A percentile compares a stretch with the other conserved stretches of the same genome.
phyloP scores from a whole-genome alignment of 2,113 vertebrate species.

The Oxygymnocypris stewartii region DNA sequence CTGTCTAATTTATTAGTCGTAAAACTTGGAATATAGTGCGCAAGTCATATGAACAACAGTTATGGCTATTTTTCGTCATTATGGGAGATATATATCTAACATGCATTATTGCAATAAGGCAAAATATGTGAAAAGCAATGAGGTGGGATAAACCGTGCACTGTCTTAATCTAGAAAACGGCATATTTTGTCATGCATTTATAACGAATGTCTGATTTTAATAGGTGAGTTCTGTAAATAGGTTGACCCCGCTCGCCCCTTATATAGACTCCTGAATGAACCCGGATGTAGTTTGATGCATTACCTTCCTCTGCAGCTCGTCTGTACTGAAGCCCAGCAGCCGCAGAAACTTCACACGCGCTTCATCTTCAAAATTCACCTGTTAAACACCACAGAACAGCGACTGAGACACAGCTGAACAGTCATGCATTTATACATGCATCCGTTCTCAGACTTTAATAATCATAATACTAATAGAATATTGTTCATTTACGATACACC shows the following conservation, averaged over 20 bases:
- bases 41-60: too few species aligned
- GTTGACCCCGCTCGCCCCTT: neutral
- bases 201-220: neutral
- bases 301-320: constrained; percentile 89
- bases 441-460: too few species aligned
- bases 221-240: rapidly evolving
- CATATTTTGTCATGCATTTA: neutral
- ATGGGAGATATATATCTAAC: neutral
- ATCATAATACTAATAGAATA: too few species aligned
- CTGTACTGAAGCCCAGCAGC: constrained; percentile 88
- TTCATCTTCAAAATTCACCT: constrained; percentile 91
- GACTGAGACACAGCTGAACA: neutral
- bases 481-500: too few species aligned
- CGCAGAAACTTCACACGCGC: constrained; percentile 84
- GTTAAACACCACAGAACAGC: constrained; percentile 2
- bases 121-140: neutral
- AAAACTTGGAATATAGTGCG: too few species aligned
- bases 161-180: neutral
- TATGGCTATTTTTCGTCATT: too few species aligned
- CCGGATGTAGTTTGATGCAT: neutral
- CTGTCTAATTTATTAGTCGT: too few species aligned
- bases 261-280: neutral
- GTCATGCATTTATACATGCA: neutral
- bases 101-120: neutral
- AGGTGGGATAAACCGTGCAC: neutral